Conservation (phyloP, 1,140 invertebrate species). For the Brachionus calyciflorus region DNA sequence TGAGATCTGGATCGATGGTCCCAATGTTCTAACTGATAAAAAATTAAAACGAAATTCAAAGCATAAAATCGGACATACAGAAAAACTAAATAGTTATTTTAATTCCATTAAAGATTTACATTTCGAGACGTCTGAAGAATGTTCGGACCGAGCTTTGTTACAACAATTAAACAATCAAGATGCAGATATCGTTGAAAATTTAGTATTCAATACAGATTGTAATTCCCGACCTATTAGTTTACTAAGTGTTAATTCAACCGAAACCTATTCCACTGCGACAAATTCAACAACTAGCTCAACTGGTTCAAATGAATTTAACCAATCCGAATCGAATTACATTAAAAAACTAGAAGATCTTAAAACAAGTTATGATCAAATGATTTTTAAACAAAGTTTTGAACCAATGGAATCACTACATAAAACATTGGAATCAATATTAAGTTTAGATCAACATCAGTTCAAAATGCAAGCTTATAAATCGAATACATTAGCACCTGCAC, state of each 20-base stretch:
- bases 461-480: neutral
- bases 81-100: conserved; percentile 4
- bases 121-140: conserved; percentile 1
- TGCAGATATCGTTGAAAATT: conserved; percentile 29
- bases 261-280: neutral
- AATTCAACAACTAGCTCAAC: conserved; percentile 29
- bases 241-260: conserved; percentile 31
- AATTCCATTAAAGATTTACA: neutral
- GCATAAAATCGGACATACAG: neutral
- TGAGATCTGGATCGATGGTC: conserved; percentile 45
- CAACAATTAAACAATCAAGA: conserved; percentile 26
- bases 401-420: conserved; percentile 41
- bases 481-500: neutral
- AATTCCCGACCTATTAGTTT: conserved; percentile 40
- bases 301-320: neutral
- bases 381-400: conserved; percentile 20
- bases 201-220: neutral
- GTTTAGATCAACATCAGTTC: neutral
- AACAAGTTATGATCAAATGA: conserved; percentile 36
- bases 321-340: conserved; percentile 3
- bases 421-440: conserved; percentile 30
- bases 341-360: conserved; percentile 44
- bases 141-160: neutral
- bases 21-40: neutral
- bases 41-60: neutral